Percentiles rank a stretch among this genome's conserved stretches.
Evolutionary conservation across 2,888 invertebrate genomes (phyloP).

Genomic region (Drosophila colorata): DNA sequence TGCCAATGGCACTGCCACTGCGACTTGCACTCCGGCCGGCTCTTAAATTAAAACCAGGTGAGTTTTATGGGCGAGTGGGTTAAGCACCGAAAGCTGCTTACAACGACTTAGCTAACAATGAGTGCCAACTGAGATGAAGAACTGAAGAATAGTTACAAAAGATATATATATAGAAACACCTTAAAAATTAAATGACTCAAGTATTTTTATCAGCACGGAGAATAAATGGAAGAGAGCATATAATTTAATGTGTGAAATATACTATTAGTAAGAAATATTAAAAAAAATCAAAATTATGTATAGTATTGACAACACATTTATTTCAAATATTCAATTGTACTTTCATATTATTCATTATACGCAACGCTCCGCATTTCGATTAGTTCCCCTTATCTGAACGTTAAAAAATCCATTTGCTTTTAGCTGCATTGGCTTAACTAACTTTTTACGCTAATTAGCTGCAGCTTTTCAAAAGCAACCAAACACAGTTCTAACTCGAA

Average conservation of each 20-base stretch:
- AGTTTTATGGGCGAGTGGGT: conserved; percentile 33
- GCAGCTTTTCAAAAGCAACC: conserved; percentile 14
- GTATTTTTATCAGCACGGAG: too few relatives aligned
- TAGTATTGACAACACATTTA: too few relatives aligned
- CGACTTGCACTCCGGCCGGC: conserved; percentile 5
- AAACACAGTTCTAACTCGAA: conserved; percentile 13
- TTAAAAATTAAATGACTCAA: neutral
- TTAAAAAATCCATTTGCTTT: neutral
- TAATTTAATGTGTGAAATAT: too few relatives aligned
- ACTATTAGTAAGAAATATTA: too few relatives aligned
- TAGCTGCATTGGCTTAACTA: conserved; percentile 6
- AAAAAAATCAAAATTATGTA: neutral
- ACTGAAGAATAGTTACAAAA: neutral
- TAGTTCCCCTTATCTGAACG: neutral
- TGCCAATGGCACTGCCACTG: neutral
- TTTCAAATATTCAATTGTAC: too few relatives aligned
- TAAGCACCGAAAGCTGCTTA: conserved; percentile 20
- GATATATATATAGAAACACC: neutral
- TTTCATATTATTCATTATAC: too few relatives aligned
- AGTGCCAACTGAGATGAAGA: neutral
- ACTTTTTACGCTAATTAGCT: conserved; percentile 33
- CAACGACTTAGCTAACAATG: neutral
- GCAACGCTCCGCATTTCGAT: neutral
- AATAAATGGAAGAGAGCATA: too few relatives aligned
- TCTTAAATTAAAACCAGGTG: conserved; percentile 27